Percentiles rank a stretch among this genome's conserved stretches.
Evolutionary conservation across 2,113 vertebrate genomes (phyloP).

Genomic region (Heterotilapia buettikoferi): DNA sequence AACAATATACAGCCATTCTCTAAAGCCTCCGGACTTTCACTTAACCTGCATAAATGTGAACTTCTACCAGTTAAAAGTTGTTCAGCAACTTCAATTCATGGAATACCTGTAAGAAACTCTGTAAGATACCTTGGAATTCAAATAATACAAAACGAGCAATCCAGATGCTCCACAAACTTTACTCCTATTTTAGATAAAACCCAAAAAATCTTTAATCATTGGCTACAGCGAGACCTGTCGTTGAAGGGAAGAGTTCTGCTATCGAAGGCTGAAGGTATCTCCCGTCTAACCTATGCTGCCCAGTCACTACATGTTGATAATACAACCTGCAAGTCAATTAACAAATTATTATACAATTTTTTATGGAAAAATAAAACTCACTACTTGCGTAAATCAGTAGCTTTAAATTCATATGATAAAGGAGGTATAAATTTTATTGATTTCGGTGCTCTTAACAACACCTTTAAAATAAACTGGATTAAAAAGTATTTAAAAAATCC

Average conservation of each 20-base stretch:
- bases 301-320: background rate
- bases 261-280: accelerated
- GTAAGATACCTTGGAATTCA: no score
- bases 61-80: background rate
- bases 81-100: background rate
- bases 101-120: no score
- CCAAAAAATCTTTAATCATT: no score
- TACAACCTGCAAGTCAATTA: background rate
- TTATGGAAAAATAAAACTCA: background rate
- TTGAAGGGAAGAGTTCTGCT: background rate
- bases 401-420: background rate
- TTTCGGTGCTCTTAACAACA: accelerated
- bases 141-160: no score
- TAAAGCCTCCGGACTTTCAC: background rate
- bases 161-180: no score
- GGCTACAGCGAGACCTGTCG: background rate
- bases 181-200: no score
- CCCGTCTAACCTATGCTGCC: background rate
- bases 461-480: background rate
- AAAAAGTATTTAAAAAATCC: background rate
- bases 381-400: background rate
- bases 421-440: background rate
- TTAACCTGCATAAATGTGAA: background rate
- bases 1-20: background rate
- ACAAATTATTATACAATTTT: background rate